Evolutionary conservation across 2,113 vertebrate genomes (phyloP), one percentile per base, ranked within the genome.

Genomic region (Delphinus delphis): DNA sequence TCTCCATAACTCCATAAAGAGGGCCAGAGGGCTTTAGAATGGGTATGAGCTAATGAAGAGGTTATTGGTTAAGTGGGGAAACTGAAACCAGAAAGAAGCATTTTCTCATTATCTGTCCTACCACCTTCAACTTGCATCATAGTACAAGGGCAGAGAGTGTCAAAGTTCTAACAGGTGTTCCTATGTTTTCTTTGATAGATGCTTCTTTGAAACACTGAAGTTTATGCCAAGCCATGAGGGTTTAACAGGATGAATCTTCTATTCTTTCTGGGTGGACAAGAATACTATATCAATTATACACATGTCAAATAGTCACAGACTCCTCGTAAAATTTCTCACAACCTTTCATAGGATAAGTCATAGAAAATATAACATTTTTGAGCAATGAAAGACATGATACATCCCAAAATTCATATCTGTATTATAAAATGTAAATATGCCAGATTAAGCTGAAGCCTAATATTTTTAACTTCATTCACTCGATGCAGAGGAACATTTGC

Each of bases 401-500:
- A 18, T 28, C 21, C 28, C 58, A 1, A 88, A 89, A 88, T 90
- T 89, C 3, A 70, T 79, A 62, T 90, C 82, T 93, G 20, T 44
- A 79, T 63, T 18, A 28, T 53, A 88, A 47, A 70, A 67, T 92
- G 13, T 62, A 93, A 86, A 91, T 86, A 82, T 47, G 17, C 6
- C 53, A 90, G 41, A 96, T 93, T 93, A 92, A 88, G 18, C 20
- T 93, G 44, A 96, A 82, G 36, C 9, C 87, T 86, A 88, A 93
- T 73, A 77, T 82, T 91, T 47, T 95, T 93, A 84, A 86, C 53
- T 95, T 96, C 47, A 84, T 67, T 96, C 44, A 76, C 25, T 95
- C 20, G 21, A 6, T 77, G 14, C 28, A 84, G 60, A 97, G 65
- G 62, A 81, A 82, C 31, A 79, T 81, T 96, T 89, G 77, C n/a